Conservation (phyloP, 2,797 vertebrate species). For the Todus mexicanus region DNA sequence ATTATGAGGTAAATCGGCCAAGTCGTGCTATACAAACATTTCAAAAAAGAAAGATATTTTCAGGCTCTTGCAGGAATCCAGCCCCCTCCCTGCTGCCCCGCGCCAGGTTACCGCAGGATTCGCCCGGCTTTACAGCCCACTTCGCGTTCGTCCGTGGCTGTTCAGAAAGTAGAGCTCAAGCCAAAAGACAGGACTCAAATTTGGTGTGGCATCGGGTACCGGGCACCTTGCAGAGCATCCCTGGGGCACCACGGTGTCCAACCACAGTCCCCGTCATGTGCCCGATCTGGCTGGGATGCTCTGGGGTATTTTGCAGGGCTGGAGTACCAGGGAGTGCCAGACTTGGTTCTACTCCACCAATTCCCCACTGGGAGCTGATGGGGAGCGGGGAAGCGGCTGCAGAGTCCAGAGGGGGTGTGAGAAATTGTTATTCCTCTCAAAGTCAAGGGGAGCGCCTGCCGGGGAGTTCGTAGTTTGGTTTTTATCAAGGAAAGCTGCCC, state of each 20-base stretch:
- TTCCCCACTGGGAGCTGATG: neutral
- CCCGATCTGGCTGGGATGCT: rapidly evolving
- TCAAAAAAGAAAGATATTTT: constrained; percentile 53
- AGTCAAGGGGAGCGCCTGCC: neutral
- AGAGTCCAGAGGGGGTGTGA: neutral
- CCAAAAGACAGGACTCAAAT: neutral
- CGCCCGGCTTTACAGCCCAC: neutral
- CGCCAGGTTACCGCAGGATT: neutral
- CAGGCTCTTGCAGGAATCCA: constrained; percentile 44
- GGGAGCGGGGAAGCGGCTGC: neutral
- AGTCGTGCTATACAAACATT: constrained; percentile 56
- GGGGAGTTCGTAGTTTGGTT: neutral
- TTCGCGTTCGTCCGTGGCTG: rapidly evolving
- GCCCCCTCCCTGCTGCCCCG: neutral
- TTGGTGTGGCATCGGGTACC: rapidly evolving
- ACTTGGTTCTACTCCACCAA: rapidly evolving
- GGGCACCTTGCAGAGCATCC: neutral
- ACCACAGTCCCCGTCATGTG: neutral
- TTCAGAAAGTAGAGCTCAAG: neutral
- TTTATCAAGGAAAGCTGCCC: neutral
- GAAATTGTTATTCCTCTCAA: neutral
- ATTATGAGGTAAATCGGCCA: constrained; percentile 59
- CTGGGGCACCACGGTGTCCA: rapidly evolving
- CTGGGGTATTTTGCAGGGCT: neutral
- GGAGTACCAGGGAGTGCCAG: neutral